These are phyloP conservation scores for Eurytoma adleriae DNA, from an alignment of 2,888 invertebrate species.

Conservation along the genomic window DNA sequence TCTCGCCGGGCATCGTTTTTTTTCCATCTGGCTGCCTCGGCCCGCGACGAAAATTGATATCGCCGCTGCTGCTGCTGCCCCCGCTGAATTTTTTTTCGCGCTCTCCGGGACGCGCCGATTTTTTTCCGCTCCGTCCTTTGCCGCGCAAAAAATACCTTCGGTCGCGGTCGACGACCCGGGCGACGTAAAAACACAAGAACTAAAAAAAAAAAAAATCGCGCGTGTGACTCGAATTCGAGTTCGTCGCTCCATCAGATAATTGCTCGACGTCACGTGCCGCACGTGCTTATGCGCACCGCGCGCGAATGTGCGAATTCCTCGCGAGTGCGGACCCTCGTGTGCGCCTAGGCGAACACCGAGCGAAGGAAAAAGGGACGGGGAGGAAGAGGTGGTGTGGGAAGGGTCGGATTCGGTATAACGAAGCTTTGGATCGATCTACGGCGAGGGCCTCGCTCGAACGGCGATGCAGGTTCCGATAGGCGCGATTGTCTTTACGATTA, in stretches of 20 bases:
- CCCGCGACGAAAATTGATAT: too few species aligned
- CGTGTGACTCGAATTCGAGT: slow-evolving; percentile 50
- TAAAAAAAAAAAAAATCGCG: slow-evolving; percentile 21
- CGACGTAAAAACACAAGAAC: not conserved
- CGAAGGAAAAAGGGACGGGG: not conserved
- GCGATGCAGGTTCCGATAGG: slow-evolving; percentile 27
- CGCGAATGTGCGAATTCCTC: not conserved
- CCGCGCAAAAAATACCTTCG: not conserved
- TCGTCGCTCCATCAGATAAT: slow-evolving; percentile 52
- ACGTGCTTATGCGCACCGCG: slow-evolving; percentile 30
- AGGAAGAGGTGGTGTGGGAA: not conserved
- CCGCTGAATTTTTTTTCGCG: too few species aligned
- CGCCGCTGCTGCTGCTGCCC: too few species aligned
- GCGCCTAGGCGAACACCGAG: not conserved
- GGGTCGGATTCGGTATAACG: slow-evolving; percentile 16
- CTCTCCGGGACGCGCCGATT: too few species aligned
- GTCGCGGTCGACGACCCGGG: slow-evolving; percentile 34
- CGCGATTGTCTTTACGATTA: slow-evolving; percentile 42
- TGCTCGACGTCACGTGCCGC: slow-evolving; percentile 45
- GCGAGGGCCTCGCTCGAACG: not conserved
- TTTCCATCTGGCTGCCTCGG: slow-evolving; percentile 14
- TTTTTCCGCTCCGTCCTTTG: too few species aligned
- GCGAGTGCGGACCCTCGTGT: too few species aligned
- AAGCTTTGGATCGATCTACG: slow-evolving; percentile 24
- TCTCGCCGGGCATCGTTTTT: slow-evolving; percentile 19